phyloP scores from a whole-genome alignment of 2,888 invertebrate genomes.

The Pantelozetes paolii region DNA sequence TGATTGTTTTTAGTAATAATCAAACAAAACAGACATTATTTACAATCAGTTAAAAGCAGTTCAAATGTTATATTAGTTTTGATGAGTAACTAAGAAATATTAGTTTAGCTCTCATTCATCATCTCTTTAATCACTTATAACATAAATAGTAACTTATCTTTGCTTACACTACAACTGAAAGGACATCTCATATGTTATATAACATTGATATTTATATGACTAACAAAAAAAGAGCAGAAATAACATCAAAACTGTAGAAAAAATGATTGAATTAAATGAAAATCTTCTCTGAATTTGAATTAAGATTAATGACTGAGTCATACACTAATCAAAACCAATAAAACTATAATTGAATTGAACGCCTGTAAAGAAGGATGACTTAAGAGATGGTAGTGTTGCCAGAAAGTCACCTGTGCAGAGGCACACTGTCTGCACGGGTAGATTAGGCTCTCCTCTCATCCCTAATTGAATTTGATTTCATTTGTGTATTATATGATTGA shows the following conservation, averaged over 20 bases:
- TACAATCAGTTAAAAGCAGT: background rate
- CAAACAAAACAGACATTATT: background rate
- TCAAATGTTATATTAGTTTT: background rate
- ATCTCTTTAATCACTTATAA: conserved; percentile 10
- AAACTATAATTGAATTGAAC: background rate
- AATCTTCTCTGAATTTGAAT: no score
- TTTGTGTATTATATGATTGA: background rate
- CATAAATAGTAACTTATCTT: conserved; percentile 13
- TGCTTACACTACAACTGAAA: background rate
- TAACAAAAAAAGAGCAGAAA: background rate
- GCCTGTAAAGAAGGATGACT: conserved; percentile 12
- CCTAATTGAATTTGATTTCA: background rate
- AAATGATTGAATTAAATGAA: no score
- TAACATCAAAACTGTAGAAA: background rate
- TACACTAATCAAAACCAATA: background rate
- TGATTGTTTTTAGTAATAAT: background rate
- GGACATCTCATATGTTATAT: background rate
- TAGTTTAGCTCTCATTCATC: conserved; percentile 16
- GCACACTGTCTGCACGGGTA: background rate
- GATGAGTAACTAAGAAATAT: conserved; percentile 24
- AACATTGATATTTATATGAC: background rate
- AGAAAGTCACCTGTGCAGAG: background rate
- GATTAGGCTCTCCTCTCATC: background rate
- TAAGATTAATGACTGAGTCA: background rate
- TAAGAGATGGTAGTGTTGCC: background rate